These are phyloP conservation scores for Pheosia tremula DNA, from an alignment of 2,888 invertebrate genomes.

Conservation along the genomic window DNA sequence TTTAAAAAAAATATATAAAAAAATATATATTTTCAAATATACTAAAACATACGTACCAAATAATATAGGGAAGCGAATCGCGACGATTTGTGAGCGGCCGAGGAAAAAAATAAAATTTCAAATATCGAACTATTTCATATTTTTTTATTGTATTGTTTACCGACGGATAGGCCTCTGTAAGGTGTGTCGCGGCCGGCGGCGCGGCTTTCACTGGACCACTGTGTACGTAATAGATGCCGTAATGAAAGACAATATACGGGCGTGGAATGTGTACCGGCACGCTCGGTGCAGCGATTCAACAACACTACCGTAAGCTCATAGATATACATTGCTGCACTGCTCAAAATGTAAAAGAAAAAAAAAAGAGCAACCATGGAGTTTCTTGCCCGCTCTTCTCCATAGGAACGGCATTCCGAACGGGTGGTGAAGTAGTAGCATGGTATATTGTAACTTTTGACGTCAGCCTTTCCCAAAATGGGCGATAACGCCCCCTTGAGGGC, in stretches of 20 bases:
- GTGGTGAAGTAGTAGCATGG: too few relatives aligned
- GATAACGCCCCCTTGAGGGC: too few relatives aligned
- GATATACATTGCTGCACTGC: too few relatives aligned
- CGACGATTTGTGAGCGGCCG: conserved; percentile 12
- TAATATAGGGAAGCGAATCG: conserved; percentile 31
- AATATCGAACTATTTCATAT: conserved; percentile 44
- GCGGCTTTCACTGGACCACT: conserved; percentile 65
- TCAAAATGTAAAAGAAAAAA: too few relatives aligned
- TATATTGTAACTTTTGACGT: too few relatives aligned
- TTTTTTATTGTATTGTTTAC: conserved; percentile 19
- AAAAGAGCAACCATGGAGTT: too few relatives aligned
- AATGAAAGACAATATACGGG: conserved; percentile 52
- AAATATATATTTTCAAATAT: not conserved
- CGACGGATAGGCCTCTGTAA: conserved; percentile 13
- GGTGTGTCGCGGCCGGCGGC: conserved; percentile 44
- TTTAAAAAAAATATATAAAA: not conserved
- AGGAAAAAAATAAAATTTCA: not conserved
- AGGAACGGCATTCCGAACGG: too few relatives aligned
- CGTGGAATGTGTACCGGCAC: conserved; percentile 12
- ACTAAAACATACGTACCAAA: conserved; percentile 26
- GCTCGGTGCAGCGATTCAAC: not conserved
- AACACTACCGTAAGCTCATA: not conserved
- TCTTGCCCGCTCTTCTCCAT: too few relatives aligned
- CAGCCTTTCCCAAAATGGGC: too few relatives aligned
- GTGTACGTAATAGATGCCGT: conserved; percentile 54